Percentiles rank a stretch among this genome's conserved stretches.
Conservation (phyloP, 35 echinoderm and acorn worm genomes). For the Patiria miniata region DNA sequence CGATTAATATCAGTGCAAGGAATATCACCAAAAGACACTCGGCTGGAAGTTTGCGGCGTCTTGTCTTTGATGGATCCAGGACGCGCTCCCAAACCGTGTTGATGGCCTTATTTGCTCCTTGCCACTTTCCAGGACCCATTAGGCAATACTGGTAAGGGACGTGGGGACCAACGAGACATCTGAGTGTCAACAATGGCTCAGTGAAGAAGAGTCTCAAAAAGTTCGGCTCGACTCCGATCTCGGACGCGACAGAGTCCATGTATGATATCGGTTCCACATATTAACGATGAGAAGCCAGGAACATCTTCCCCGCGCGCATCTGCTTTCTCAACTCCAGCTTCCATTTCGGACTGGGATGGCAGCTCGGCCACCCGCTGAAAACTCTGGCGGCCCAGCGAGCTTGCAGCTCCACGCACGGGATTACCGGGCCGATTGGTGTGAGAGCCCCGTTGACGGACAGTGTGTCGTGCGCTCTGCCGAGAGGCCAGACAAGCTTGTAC, state of each 20-base stretch:
- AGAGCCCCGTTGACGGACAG: conserved; percentile 46
- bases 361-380: conserved; percentile 51
- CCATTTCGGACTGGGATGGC: conserved; percentile 48
- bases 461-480: conserved; percentile 35
- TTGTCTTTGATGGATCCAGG: neutral
- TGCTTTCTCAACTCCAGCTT: conserved; percentile 18
- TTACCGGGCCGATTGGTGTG: conserved; percentile 52
- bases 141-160: conserved; percentile 68
- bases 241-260: conserved; percentile 64
- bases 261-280: conserved; percentile 56
- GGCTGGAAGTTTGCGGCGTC: too few relatives aligned
- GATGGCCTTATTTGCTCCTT: conserved; percentile 49
- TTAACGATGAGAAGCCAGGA: neutral
- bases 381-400: conserved; percentile 64
- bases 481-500: conserved; percentile 73
- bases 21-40: too few relatives aligned
- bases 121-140: conserved; percentile 76
- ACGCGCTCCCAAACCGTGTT: conserved; percentile 57
- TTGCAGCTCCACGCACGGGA: conserved; percentile 67
- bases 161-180: conserved; percentile 53
- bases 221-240: conserved; percentile 69
- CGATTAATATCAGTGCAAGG: too few relatives aligned
- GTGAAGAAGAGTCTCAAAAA: conserved; percentile 29
- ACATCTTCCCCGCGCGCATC: conserved; percentile 10
- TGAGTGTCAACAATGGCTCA: conserved; percentile 50